A percentile compares a stretch with the other conserved stretches of the same genome.
Evolutionary conservation across 2,113 vertebrate species (phyloP).

Genomic region (Sclerurus mexicanus): DNA sequence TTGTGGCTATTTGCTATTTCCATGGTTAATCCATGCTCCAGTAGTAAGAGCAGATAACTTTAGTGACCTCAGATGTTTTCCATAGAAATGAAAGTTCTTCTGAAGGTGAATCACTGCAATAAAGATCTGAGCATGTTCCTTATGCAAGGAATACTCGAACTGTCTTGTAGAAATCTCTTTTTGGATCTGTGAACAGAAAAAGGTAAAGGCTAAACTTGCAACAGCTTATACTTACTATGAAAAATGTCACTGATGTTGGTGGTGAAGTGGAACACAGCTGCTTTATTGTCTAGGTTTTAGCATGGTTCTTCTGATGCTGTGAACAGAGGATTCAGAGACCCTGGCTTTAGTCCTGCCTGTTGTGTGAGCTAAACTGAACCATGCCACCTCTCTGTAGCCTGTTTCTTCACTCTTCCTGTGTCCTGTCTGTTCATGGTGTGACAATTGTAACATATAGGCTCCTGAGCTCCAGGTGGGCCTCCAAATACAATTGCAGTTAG

Average conservation of each 20-base stretch:
- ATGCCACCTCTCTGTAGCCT: background rate
- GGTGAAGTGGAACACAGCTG: rapidly evolving
- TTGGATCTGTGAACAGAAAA: background rate
- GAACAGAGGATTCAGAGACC: background rate
- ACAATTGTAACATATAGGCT: background rate
- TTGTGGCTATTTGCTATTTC: background rate
- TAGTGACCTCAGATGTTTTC: background rate
- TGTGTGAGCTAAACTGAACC: background rate
- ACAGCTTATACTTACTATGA: background rate
- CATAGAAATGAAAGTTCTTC: background rate
- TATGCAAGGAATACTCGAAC: background rate
- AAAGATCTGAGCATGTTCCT: background rate
- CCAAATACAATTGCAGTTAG: background rate
- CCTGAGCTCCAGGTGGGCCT: background rate
- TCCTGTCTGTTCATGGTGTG: background rate
- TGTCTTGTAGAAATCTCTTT: background rate
- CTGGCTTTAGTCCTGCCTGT: background rate
- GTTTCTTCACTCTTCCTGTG: background rate
- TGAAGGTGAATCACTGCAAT: background rate
- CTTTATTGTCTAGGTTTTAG: background rate
- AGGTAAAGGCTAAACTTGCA: background rate
- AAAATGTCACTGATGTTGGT: background rate
- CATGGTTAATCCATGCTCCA: background rate
- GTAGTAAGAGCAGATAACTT: background rate
- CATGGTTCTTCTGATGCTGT: background rate